Conservation (phyloP, 2,113 vertebrate genomes). For the Suricata suricatta region DNA sequence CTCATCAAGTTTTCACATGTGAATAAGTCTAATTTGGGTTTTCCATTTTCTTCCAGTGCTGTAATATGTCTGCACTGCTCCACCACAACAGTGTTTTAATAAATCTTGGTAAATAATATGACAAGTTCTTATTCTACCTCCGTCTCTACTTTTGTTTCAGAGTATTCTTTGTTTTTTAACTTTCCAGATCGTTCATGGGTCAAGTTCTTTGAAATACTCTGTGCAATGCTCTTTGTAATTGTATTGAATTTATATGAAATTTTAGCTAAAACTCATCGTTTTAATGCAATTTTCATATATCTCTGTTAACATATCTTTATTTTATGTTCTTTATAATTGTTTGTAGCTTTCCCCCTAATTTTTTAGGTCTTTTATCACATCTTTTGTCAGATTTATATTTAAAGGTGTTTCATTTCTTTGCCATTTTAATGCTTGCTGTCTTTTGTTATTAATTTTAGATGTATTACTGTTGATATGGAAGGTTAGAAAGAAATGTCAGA, state of each 20-base stretch:
- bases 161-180: background rate
- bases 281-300: background rate
- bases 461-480: background rate
- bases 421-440: background rate
- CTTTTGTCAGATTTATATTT: background rate
- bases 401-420: background rate
- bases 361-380: background rate
- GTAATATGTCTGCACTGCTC: background rate
- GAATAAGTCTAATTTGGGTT: background rate
- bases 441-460: background rate
- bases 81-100: background rate
- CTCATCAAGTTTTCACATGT: background rate
- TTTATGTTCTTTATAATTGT: background rate
- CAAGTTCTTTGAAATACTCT: background rate
- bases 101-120: background rate
- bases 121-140: background rate
- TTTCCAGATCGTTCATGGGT: background rate
- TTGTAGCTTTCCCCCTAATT: background rate
- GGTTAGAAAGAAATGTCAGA: background rate
- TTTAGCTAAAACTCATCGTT: background rate
- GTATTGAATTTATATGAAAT: background rate
- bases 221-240: background rate
- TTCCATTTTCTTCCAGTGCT: background rate
- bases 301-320: background rate
- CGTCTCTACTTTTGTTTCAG: background rate